Evolutionary conservation across 2,797 vertebrate genomes (phyloP).

Genomic region (Rhodeus uyekii): DNA sequence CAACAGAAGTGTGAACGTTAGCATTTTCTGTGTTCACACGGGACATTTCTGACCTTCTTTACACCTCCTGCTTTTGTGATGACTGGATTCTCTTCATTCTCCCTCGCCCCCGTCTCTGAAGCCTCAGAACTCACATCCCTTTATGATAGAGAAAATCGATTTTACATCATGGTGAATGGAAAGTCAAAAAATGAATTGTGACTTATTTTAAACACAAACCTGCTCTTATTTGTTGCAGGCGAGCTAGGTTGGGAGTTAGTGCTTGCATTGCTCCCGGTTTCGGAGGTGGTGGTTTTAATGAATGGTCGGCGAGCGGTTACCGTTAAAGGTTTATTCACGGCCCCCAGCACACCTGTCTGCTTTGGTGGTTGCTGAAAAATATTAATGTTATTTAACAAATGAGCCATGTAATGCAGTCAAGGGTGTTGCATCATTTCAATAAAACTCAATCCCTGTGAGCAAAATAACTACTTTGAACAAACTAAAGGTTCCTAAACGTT

Average conservation of each 20-base stretch:
- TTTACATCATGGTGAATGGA: neutral
- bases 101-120: conserved; percentile 86
- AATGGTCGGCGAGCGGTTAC: conserved; percentile 91
- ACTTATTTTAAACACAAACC: conserved; percentile 76
- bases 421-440: neutral
- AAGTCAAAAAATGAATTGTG: neutral
- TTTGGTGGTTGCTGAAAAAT: conserved; percentile 80
- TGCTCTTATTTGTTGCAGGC: conserved; percentile 85
- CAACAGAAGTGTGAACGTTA: neutral
- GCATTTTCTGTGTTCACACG: neutral
- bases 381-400: neutral
- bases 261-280: conserved; percentile 85
- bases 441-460: neutral
- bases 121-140: conserved; percentile 86
- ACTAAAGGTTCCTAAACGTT: neutral
- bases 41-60: conserved; percentile 80
- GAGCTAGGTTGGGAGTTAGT: conserved; percentile 87
- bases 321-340: conserved; percentile 95
- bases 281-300: conserved; percentile 82
- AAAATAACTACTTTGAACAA: neutral
- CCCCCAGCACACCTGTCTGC: conserved; percentile 87
- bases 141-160: conserved; percentile 16
- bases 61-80: conserved; percentile 85
- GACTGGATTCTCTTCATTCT: conserved; percentile 96
- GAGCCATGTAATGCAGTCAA: neutral